Conservation (phyloP, 2,888 invertebrate genomes). For the Drosophila kambysellisi region DNA sequence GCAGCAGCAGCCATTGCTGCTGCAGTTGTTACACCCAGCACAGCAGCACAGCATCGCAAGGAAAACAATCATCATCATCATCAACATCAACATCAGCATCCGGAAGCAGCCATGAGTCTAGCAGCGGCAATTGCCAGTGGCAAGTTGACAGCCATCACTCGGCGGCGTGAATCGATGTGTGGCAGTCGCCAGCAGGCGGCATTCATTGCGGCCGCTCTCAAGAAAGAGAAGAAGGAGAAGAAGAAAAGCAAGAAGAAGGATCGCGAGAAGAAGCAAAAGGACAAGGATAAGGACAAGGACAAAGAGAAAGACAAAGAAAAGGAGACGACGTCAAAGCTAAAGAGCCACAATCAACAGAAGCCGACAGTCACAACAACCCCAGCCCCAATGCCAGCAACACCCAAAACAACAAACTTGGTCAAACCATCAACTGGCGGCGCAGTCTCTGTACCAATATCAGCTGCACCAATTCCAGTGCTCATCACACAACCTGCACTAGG, state of each 20-base stretch:
- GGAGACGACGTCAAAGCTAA: slow-evolving; percentile 36
- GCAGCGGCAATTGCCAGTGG: slow-evolving; percentile 66
- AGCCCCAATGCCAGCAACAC: not conserved
- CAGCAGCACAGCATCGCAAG: slow-evolving; percentile 64
- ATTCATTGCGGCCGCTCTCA: slow-evolving; percentile 58
- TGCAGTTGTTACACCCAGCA: slow-evolving; percentile 13
- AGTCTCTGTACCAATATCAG: slow-evolving; percentile 34
- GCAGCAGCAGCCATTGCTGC: slow-evolving; percentile 17
- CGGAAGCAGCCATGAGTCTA: slow-evolving; percentile 55
- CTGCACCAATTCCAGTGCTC: slow-evolving; percentile 64
- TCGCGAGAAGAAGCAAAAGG: slow-evolving; percentile 57
- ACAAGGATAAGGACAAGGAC: slow-evolving; percentile 57
- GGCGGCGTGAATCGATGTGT: slow-evolving; percentile 75
- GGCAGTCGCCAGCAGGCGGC: slow-evolving; percentile 67
- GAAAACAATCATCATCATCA: slow-evolving; percentile 65
- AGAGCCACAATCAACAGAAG: slow-evolving; percentile 48
- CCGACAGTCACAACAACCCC: slow-evolving; percentile 10
- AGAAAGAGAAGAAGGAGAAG: slow-evolving; percentile 72
- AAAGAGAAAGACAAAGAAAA: slow-evolving; percentile 40
- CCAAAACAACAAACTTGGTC: slow-evolving; percentile 8
- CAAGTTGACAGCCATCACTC: slow-evolving; percentile 63
- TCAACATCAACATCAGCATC: slow-evolving; percentile 41
- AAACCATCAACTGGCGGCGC: slow-evolving; percentile 19
- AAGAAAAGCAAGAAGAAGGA: slow-evolving; percentile 66
- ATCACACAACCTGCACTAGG: slow-evolving; percentile 62